Evolutionary conservation across 2,888 invertebrate species (phyloP).

Genomic region (Tetanocera ferruginea): DNA sequence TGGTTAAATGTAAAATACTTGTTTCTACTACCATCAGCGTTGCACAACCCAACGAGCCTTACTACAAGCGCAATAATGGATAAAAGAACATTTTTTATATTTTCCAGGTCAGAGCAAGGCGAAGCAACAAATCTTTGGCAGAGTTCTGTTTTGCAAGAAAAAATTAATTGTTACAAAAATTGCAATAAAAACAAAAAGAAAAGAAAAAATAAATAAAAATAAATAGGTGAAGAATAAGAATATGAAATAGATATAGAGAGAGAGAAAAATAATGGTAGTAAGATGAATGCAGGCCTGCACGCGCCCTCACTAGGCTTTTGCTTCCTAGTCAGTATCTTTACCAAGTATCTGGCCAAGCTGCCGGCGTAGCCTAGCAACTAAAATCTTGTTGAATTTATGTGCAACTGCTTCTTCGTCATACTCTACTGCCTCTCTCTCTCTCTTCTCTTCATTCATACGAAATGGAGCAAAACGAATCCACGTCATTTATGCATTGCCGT

Average conservation of each 20-base stretch:
- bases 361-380: not conserved
- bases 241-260: not conserved
- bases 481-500: not conserved
- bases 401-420: not conserved
- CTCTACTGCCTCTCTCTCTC: not conserved
- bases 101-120: slow-evolving; percentile 32
- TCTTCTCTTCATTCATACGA: not conserved
- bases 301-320: no score
- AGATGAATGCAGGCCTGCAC: not conserved
- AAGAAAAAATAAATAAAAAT: not conserved
- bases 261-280: not conserved
- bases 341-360: not conserved
- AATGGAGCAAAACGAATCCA: slow-evolving; percentile 6
- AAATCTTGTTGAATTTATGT: not conserved
- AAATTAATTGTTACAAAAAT: slow-evolving; percentile 10
- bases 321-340: no score
- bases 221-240: not conserved
- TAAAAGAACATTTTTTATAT: slow-evolving; percentile 21
- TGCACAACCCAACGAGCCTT: slow-evolving; percentile 29
- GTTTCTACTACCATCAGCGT: slow-evolving; percentile 14
- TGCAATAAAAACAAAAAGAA: not conserved
- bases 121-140: slow-evolving; percentile 9
- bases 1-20: slow-evolving; percentile 24
- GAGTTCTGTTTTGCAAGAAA: not conserved
- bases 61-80: slow-evolving; percentile 7